Evolutionary conservation across 2,888 invertebrate genomes (phyloP).

Genomic region (Yponomeuta cagnagella): DNA sequence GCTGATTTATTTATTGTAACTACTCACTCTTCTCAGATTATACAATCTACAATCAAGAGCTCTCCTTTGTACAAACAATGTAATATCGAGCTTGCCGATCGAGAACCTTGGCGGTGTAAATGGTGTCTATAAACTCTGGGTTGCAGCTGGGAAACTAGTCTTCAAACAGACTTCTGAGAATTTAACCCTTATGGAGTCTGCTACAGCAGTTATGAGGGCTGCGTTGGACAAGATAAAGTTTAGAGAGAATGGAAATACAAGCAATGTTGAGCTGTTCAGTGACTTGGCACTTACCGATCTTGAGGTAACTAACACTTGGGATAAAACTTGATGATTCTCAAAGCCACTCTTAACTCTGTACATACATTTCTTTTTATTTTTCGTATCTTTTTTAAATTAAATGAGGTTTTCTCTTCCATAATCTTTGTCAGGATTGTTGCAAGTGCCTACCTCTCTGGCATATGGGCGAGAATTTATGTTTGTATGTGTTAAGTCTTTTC

Average conservation of each 20-base stretch:
- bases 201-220: conserved; percentile 85
- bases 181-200: conserved; percentile 78
- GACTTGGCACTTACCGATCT: conserved; percentile 75
- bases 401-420: too few species aligned
- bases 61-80: conserved; percentile 81
- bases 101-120: conserved; percentile 80
- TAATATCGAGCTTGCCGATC: conserved; percentile 77
- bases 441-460: too few species aligned
- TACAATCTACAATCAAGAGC: conserved; percentile 78
- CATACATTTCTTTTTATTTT: background rate
- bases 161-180: conserved; percentile 73
- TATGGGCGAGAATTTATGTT: background rate
- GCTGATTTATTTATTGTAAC: background rate
- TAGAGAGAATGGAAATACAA: conserved; percentile 43
- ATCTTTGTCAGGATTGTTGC: too few species aligned
- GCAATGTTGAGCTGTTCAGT: conserved; percentile 61
- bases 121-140: conserved; percentile 79
- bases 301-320: conserved; percentile 45
- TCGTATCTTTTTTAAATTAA: background rate
- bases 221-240: conserved; percentile 79
- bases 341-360: background rate
- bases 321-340: background rate
- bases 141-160: conserved; percentile 78
- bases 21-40: conserved; percentile 48
- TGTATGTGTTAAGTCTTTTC: background rate